Conservation (phyloP, 2,113 vertebrate genomes). For the Peromyscus polionotus region DNA sequence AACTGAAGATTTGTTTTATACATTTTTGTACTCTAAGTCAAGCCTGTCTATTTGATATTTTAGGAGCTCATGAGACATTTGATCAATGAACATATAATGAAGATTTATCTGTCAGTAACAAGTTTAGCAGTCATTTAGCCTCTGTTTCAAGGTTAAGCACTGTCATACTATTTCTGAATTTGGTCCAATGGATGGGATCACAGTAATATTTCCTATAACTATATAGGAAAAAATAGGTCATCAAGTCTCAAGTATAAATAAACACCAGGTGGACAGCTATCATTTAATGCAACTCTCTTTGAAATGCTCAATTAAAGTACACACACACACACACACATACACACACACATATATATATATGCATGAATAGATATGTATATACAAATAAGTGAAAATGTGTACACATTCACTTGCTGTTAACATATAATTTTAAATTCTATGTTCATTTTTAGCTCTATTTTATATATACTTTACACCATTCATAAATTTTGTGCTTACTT, state of each 20-base stretch:
- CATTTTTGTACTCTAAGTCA: background rate
- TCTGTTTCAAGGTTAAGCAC: background rate
- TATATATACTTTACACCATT: background rate
- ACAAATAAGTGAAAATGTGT: too few species aligned
- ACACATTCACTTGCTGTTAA: conserved; percentile 30
- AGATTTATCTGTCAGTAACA: background rate
- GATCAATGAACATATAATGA: background rate
- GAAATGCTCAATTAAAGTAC: background rate
- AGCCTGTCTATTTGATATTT: background rate
- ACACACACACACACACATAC: background rate
- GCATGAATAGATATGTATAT: too few species aligned
- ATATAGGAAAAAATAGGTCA: background rate
- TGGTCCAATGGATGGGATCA: background rate
- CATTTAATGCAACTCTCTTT: background rate
- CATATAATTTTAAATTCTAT: background rate
- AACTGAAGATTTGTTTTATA: background rate
- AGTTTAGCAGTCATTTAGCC: background rate
- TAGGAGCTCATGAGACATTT: background rate
- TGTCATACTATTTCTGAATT: background rate
- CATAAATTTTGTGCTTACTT: background rate
- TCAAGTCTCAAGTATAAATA: background rate
- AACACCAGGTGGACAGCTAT: background rate
- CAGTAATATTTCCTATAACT: background rate
- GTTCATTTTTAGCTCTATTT: conserved; percentile 2
- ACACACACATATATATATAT: background rate